Percentiles rank a stretch among this genome's conserved stretches.
phyloP scores from a whole-genome alignment of 1,140 invertebrate species.

The Neodiprion fabricii region DNA sequence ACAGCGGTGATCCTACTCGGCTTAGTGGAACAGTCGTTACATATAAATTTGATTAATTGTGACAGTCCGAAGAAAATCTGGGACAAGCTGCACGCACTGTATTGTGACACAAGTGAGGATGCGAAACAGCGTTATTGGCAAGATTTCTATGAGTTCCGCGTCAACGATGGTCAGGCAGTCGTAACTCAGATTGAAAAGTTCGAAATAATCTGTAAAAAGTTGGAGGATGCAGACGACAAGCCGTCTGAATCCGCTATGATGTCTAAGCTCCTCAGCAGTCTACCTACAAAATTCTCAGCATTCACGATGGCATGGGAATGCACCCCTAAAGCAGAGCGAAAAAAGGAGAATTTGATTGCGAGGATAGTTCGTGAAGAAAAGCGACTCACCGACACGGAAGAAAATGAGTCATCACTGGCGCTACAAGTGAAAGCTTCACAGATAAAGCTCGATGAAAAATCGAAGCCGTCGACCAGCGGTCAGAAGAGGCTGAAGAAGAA shows the following conservation, averaged over 20 bases:
- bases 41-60: slow-evolving; percentile 14
- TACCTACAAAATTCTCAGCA: slow-evolving; percentile 16
- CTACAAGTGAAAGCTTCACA: slow-evolving; percentile 16
- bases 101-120: slow-evolving; percentile 14
- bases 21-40: slow-evolving; percentile 16
- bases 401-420: slow-evolving; percentile 10
- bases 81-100: slow-evolving; percentile 15
- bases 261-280: slow-evolving; percentile 15
- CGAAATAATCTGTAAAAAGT: slow-evolving; percentile 20
- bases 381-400: slow-evolving; percentile 13
- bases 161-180: slow-evolving; percentile 14
- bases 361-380: slow-evolving; percentile 11
- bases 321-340: slow-evolving; percentile 9
- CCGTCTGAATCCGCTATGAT: slow-evolving; percentile 16
- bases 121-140: slow-evolving; percentile 17
- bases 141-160: slow-evolving; percentile 15
- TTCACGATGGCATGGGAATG: slow-evolving; percentile 18
- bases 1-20: slow-evolving; percentile 17
- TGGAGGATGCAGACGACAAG: slow-evolving; percentile 6
- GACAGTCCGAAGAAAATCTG: slow-evolving; percentile 11
- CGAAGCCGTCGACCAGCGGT: background rate
- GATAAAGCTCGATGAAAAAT: slow-evolving; percentile 8
- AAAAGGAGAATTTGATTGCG: slow-evolving; percentile 15
- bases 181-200: slow-evolving; percentile 13
- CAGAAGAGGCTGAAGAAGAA: slow-evolving; percentile 4